phyloP scores from a whole-genome alignment of 2,113 vertebrate genomes.

The Gallinago undulata region DNA sequence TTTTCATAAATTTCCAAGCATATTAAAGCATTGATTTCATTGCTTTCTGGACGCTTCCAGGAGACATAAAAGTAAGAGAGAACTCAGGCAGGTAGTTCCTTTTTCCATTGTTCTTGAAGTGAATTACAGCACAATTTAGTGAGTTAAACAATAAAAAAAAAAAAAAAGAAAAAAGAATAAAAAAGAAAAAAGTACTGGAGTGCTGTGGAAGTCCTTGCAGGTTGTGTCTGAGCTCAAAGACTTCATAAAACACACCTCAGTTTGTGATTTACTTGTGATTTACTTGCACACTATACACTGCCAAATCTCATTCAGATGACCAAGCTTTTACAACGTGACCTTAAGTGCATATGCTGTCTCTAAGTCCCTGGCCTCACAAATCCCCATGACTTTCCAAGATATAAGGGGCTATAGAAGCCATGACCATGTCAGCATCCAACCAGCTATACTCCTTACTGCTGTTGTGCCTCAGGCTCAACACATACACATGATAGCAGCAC shows the following conservation, averaged over 20 bases:
- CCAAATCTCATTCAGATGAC: background rate
- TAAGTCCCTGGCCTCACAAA: background rate
- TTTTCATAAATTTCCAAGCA: constrained; percentile 29
- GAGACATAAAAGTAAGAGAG: background rate
- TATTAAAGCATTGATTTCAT: background rate
- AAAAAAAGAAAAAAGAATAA: background rate
- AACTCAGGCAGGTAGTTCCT: background rate
- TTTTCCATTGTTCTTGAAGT: background rate
- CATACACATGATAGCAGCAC: accelerated
- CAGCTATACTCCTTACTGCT: background rate
- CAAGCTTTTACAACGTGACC: background rate
- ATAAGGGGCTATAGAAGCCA: background rate
- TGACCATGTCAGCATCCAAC: background rate
- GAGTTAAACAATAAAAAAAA: background rate
- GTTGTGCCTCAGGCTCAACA: background rate
- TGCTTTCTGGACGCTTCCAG: constrained; percentile 35
- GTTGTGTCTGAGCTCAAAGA: background rate
- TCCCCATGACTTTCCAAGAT: background rate
- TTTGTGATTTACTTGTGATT: background rate
- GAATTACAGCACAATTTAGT: background rate
- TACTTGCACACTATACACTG: background rate
- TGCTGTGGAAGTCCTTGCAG: background rate
- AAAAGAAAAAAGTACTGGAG: background rate
- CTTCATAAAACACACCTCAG: background rate
- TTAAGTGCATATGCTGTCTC: background rate